Percentiles rank a stretch among this genome's conserved stretches.
Evolutionary conservation across 1,140 invertebrate species (phyloP).

Genomic region (Theocolax elegans): DNA sequence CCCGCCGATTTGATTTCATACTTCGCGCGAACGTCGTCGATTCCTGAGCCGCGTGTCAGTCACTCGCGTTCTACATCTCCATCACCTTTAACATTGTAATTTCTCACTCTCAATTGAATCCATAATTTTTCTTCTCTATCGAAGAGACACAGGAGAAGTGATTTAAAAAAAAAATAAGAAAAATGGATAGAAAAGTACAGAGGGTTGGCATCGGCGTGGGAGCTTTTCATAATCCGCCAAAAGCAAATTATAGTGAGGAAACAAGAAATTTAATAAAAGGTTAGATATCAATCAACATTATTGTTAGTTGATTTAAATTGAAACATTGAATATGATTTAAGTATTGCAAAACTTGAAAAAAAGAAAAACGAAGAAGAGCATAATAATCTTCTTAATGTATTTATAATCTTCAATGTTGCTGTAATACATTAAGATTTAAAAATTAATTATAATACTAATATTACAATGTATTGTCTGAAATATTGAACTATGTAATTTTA

Average conservation of each 20-base stretch:
- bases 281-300: slow-evolving; percentile 37
- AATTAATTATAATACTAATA: too few species aligned
- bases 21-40: background rate
- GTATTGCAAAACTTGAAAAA: background rate
- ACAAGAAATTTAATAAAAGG: slow-evolving; percentile 62
- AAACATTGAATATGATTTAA: background rate
- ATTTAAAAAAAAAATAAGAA: background rate
- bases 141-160: background rate
- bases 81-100: too few species aligned
- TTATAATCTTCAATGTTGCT: too few species aligned
- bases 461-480: too few species aligned
- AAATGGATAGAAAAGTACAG: slow-evolving; percentile 58
- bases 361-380: too few species aligned
- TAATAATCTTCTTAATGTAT: too few species aligned
- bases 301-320: background rate
- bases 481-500: too few species aligned
- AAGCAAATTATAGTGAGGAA: slow-evolving; percentile 62
- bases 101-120: too few species aligned
- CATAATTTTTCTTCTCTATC: slow-evolving; percentile 4
- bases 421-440: slow-evolving; percentile 29
- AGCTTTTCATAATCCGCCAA: slow-evolving; percentile 59
- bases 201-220: slow-evolving; percentile 57
- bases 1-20: slow-evolving; percentile 2
- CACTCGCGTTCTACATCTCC: slow-evolving; percentile 6
- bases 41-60: background rate